These are phyloP conservation scores for Metacarcinus magister DNA, from an alignment of 2,888 invertebrate species.

Conservation along the genomic window DNA sequence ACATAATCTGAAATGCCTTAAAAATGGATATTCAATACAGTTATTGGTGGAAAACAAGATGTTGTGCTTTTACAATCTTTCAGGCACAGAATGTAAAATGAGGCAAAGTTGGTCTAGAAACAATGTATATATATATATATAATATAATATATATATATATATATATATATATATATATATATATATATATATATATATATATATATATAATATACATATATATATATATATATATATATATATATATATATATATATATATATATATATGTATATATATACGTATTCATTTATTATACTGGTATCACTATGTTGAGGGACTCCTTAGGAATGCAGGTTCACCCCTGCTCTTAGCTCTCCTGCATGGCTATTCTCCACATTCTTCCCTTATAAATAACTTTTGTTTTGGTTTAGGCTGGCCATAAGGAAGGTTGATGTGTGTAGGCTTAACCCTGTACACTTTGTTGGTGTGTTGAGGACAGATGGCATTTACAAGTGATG, in stretches of 20 bases:
- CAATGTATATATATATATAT: neutral
- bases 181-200: no score
- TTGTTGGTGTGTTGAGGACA: neutral
- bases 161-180: no score
- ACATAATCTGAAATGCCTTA: conserved; percentile 56
- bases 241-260: conserved; percentile 26
- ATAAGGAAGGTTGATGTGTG: neutral
- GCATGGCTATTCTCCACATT: neutral
- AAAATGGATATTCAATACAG: conserved; percentile 31
- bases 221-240: conserved; percentile 26
- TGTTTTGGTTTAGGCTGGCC: neutral
- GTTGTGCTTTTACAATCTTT: conserved; percentile 68
- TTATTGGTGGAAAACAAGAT: conserved; percentile 69
- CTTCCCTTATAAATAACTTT: neutral
- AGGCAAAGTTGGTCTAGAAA: conserved; percentile 65
- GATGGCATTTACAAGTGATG: neutral
- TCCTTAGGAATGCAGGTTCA: neutral
- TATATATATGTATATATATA: conserved; percentile 26
- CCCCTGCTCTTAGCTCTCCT: neutral
- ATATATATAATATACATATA: no score
- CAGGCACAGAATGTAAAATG: conserved; percentile 71
- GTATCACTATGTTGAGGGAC: neutral
- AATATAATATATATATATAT: neutral
- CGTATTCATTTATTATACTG: neutral
- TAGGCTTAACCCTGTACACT: neutral